Percentiles rank a stretch among this genome's conserved stretches.
Evolutionary conservation across 1,140 invertebrate genomes (phyloP).

Genomic region (Eueides isabella): DNA sequence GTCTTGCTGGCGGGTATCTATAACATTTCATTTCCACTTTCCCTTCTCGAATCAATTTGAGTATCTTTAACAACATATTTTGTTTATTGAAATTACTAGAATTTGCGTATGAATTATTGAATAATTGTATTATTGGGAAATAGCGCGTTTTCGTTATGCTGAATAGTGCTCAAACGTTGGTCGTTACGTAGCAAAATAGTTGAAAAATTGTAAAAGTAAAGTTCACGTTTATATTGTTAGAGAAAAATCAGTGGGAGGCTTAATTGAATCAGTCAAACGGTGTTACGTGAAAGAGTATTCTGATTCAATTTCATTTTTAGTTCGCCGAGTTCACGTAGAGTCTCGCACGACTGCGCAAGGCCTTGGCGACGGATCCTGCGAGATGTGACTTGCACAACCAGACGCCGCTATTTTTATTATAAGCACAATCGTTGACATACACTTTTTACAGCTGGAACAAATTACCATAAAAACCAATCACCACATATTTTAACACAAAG

Average conservation of each 20-base stretch:
- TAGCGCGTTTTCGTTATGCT: background rate
- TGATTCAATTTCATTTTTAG: conserved; percentile 45
- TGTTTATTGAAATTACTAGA: too few relatives aligned
- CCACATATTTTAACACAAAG: conserved; percentile 28
- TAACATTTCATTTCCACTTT: background rate
- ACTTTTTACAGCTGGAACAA: conserved; percentile 26
- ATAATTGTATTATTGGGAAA: background rate
- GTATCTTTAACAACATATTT: background rate
- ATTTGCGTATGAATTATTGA: background rate
- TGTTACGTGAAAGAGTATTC: conserved; percentile 26
- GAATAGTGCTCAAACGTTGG: background rate
- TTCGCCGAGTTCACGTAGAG: conserved; percentile 58
- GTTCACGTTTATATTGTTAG: background rate
- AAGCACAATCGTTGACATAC: conserved; percentile 34
- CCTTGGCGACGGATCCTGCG: conserved; percentile 68
- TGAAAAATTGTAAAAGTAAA: background rate
- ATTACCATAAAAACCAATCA: conserved; percentile 31
- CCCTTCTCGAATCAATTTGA: background rate
- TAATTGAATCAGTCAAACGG: conserved; percentile 9
- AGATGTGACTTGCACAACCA: conserved; percentile 75
- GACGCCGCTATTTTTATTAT: conserved; percentile 61
- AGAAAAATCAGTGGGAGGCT: background rate
- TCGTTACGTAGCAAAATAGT: background rate
- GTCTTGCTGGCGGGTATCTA: background rate
- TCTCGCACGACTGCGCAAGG: conserved; percentile 64